Conservation (phyloP, 1,140 invertebrate species). For the Macrocentrus cingulum region DNA sequence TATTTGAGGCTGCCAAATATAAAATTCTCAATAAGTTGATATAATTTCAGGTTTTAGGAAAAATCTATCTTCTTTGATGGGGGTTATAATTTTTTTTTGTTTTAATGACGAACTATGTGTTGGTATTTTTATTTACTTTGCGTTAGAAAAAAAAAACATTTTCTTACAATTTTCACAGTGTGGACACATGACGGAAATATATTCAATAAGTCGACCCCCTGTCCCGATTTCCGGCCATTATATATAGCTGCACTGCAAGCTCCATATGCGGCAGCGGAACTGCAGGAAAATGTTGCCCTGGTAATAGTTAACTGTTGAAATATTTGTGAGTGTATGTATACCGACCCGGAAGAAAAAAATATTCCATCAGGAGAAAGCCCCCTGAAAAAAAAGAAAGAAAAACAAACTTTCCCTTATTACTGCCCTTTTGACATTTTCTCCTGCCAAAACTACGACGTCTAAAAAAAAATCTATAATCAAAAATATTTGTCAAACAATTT, state of each 20-base stretch:
- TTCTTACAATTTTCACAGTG: constrained; percentile 25
- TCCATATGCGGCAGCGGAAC: background rate
- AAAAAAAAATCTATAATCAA: no score
- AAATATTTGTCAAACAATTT: no score
- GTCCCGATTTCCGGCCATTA: constrained; percentile 10
- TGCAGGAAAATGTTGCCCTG: no score
- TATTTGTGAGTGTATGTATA: constrained; percentile 12
- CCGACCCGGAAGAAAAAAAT: constrained; percentile 3
- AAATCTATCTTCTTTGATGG: no score
- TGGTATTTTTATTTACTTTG: background rate
- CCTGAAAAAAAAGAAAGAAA: background rate
- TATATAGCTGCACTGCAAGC: background rate
- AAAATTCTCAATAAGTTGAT: no score
- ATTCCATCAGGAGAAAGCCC: background rate
- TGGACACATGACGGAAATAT: constrained; percentile 37
- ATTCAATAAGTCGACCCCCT: constrained; percentile 25
- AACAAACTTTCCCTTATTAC: no score
- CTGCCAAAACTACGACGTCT: no score
- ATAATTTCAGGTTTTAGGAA: no score
- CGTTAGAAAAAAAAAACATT: no score
- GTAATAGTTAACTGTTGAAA: constrained; percentile 14
- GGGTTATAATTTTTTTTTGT: background rate
- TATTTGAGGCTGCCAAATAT: no score
- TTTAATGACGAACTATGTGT: background rate
- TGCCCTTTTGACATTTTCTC: no score